A percentile compares a stretch with the other conserved stretches of the same genome.
These are phyloP conservation scores for Caenorhabditis sp. DNA, from an alignment of 2,888 invertebrate genomes.

Conservation along the genomic window DNA sequence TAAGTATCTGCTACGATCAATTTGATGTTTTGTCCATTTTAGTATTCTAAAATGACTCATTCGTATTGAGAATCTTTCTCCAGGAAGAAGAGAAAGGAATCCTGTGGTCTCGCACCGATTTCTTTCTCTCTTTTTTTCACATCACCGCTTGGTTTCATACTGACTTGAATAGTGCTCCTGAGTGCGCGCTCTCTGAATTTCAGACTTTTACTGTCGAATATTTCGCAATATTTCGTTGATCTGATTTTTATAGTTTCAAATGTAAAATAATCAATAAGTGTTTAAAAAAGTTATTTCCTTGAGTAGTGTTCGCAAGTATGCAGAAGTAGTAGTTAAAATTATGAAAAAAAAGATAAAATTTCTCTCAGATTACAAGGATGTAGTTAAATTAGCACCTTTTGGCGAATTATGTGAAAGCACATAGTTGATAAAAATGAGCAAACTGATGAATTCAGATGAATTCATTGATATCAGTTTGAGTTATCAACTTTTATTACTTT, in stretches of 20 bases:
- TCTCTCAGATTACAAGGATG: too few relatives aligned
- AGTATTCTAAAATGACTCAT: constrained; percentile 37
- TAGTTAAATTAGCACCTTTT: too few relatives aligned
- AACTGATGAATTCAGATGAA: too few relatives aligned
- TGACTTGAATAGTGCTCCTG: constrained; percentile 8
- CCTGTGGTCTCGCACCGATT: constrained; percentile 38
- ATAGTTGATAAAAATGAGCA: too few relatives aligned
- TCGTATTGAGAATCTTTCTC: background rate
- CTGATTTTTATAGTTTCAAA: constrained; percentile 5
- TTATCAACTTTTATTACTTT: too few relatives aligned
- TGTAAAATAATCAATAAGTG: background rate
- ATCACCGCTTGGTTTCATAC: background rate
- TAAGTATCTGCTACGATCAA: background rate
- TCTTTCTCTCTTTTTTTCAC: background rate
- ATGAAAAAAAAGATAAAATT: too few relatives aligned
- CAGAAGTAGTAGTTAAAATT: background rate
- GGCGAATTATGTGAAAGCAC: too few relatives aligned
- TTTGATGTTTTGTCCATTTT: background rate
- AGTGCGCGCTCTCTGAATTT: background rate
- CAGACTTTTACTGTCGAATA: constrained; percentile 15
- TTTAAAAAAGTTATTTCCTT: background rate
- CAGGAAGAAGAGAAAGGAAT: constrained; percentile 7
- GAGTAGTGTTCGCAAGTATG: background rate
- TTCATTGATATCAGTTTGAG: too few relatives aligned
- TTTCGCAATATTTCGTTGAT: constrained; percentile 45